phyloP scores from a whole-genome alignment of 2,113 vertebrate genomes.

The Elephantulus edwardii region DNA sequence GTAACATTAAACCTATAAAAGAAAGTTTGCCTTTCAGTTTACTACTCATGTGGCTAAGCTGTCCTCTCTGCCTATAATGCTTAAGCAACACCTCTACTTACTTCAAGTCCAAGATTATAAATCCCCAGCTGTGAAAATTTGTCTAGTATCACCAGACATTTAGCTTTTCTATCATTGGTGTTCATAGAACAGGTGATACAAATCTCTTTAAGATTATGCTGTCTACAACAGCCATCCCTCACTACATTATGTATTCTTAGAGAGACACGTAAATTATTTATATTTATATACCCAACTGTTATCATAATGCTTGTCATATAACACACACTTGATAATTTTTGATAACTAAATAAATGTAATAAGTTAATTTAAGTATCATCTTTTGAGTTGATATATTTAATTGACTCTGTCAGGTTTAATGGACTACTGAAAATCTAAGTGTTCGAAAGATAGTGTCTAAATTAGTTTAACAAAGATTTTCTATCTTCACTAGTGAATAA shows the following conservation, averaged over 20 bases:
- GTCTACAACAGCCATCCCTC: not conserved
- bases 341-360: not conserved
- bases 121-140: not conserved
- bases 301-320: not conserved
- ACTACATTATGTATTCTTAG: not conserved
- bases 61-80: not conserved
- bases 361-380: not conserved
- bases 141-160: not conserved
- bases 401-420: not conserved
- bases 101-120: not conserved
- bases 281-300: not conserved
- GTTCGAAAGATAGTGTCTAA: not conserved
- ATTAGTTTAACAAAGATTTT: not conserved
- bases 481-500: not conserved
- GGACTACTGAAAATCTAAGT: not conserved
- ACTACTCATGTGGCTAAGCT: not conserved
- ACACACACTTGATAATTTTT: not conserved
- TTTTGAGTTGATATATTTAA: not conserved
- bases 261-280: not conserved
- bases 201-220: not conserved
- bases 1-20: not conserved
- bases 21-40: too few species aligned
- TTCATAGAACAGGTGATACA: not conserved
- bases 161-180: not conserved
- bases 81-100: rapidly evolving